Evolutionary conservation across 2,888 invertebrate species (phyloP), one percentile per base, ranked within the genome.

Genomic region (Brachypterus glaber): DNA sequence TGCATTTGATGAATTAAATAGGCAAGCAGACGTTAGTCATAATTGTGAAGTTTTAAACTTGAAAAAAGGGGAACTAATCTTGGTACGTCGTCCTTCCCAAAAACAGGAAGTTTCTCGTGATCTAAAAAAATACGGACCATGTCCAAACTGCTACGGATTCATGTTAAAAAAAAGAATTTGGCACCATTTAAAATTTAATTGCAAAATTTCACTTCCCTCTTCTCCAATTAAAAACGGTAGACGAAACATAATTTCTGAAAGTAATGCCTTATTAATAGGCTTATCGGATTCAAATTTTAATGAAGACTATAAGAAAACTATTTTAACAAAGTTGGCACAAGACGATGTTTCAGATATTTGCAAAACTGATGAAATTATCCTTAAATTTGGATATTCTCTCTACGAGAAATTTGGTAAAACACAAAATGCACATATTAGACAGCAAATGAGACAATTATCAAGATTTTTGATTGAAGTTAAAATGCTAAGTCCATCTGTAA

Each of bases 371-470:
- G n/a, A 36, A 8, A 17, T 18, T 33, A 33, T n/a, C 9, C 9
- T 21, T 7, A 5, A 9, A 21, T 21, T 21, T 21, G 27, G 27
- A 15, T 25, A 26, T 17, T 25, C 17, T 34, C 18, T 41, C 3
- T 41, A 37, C 30, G 41, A 41, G 34, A 41, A 41, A 41, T 37
- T 37, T 25, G 27, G 30, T 30, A 13, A 11, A 3, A 41, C 37
- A 1, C 41, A 41, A 15, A 11, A 33, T 25, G 37, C 37, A 37
- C 32, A 37, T 8, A 41, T 41, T 17, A 17, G 37, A n/a, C 41
- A 41, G 34, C 30, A 37, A 4, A 41, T 41, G 41, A 30, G 41
- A 11, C 41, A 41, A 34, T 34, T 41, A n/a, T 33, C 34, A 33
- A 21, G 40, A 8, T 25, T 41, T 13, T 17, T 17, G 3, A 8